Evolutionary conservation across 2,888 invertebrate genomes (phyloP).

Genomic region (Exocentrus adspersus): DNA sequence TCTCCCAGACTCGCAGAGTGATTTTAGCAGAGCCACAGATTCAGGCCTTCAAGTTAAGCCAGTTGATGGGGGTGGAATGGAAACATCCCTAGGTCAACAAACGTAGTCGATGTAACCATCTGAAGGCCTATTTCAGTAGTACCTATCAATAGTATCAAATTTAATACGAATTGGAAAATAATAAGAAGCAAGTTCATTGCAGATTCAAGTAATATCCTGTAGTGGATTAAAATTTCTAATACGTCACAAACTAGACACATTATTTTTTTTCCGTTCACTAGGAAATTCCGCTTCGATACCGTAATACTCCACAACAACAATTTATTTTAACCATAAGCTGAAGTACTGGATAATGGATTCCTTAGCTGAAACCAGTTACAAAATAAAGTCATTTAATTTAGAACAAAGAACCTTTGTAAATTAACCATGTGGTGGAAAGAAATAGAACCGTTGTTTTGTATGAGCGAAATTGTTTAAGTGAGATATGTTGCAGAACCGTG

Average conservation of each 20-base stretch:
- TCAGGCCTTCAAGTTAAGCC: no score
- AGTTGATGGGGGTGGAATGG: no score
- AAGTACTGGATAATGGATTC: conserved; percentile 25
- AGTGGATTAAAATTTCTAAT: conserved; percentile 15
- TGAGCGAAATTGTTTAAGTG: conserved; percentile 9
- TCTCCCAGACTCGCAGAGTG: no score
- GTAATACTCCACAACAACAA: background rate
- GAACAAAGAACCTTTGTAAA: conserved; percentile 30
- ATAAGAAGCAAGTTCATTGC: no score
- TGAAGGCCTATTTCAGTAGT: no score
- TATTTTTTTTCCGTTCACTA: conserved; percentile 17
- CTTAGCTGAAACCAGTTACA: conserved; percentile 39
- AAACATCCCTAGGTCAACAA: no score
- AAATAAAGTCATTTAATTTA: conserved; percentile 32
- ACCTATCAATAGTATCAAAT: no score
- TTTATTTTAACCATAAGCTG: background rate
- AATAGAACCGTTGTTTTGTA: conserved; percentile 17
- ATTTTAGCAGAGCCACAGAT: no score
- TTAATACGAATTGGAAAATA: no score
- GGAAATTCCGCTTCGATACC: conserved; percentile 4
- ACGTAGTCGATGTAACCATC: no score
- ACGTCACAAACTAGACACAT: conserved; percentile 2
- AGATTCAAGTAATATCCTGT: no score
- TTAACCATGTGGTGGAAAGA: conserved; percentile 7
- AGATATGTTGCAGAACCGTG: conserved; percentile 3